Conservation (phyloP, 2,113 vertebrate genomes). For the Ptilorrhoa leucosticta region DNA sequence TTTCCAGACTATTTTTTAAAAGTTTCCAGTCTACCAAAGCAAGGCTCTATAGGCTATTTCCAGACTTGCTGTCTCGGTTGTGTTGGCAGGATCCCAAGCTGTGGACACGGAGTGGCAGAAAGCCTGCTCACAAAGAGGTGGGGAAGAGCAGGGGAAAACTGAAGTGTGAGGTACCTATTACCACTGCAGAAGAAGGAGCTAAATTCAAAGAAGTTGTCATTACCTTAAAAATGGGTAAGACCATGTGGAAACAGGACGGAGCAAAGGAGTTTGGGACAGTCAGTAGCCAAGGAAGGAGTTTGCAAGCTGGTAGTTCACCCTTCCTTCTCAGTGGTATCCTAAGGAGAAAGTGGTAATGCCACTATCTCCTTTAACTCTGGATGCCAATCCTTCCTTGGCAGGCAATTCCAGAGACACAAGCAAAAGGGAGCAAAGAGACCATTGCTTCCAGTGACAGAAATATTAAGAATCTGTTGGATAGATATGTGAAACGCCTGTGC, state of each 20-base stretch:
- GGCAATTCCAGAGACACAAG: neutral
- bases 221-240: neutral
- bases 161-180: neutral
- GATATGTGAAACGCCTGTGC: neutral
- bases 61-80: conserved; percentile 45
- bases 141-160: neutral
- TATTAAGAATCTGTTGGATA: neutral
- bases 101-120: neutral
- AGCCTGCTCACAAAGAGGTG: neutral
- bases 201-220: neutral
- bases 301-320: neutral
- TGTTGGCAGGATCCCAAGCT: neutral
- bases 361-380: neutral
- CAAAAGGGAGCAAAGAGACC: neutral
- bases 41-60: conserved; percentile 25
- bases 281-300: neutral
- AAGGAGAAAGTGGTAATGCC: neutral
- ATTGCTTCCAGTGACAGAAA: neutral
- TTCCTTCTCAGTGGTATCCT: neutral
- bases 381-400: neutral
- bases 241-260: neutral
- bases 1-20: conserved; percentile 46
- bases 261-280: neutral
- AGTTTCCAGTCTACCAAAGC: conserved; percentile 56
- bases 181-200: neutral